Percentiles rank a stretch among this genome's conserved stretches.
phyloP scores from a whole-genome alignment of 2,888 invertebrate species.

The Chaitophorus viminalis region DNA sequence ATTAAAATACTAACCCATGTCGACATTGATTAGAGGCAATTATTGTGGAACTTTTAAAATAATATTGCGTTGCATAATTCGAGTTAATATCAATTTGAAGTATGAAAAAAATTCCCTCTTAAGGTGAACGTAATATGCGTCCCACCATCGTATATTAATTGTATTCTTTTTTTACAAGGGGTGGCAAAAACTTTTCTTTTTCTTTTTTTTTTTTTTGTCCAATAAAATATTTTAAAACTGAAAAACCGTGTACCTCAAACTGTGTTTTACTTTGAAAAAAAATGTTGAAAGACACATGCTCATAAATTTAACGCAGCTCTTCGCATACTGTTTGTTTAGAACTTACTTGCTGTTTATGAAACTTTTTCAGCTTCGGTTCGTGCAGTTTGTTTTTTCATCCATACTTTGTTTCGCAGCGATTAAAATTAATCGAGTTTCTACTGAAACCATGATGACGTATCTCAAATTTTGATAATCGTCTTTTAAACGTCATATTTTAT shows the following conservation, averaged over 20 bases:
- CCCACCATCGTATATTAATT: too few species aligned
- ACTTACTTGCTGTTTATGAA: background rate
- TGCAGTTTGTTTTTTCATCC: background rate
- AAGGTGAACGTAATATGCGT: too few species aligned
- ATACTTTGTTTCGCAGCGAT: background rate
- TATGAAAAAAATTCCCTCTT: too few species aligned
- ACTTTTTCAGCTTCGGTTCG: background rate
- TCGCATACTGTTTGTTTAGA: background rate
- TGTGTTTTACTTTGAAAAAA: background rate
- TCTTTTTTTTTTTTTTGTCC: too few species aligned
- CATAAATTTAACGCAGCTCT: background rate
- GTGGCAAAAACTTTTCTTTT: too few species aligned
- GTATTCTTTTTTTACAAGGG: too few species aligned
- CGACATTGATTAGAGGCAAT: background rate
- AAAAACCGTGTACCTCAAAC: too few species aligned
- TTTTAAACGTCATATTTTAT: background rate
- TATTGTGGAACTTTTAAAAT: background rate
- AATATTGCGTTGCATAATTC: background rate
- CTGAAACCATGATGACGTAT: background rate
- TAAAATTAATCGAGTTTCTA: background rate
- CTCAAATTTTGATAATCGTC: background rate
- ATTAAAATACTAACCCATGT: background rate
- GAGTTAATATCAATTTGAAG: too few species aligned
- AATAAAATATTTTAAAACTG: too few species aligned
- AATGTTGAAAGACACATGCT: background rate